Conservation (phyloP, 2,113 vertebrate species). For the Hystrix cristata region DNA sequence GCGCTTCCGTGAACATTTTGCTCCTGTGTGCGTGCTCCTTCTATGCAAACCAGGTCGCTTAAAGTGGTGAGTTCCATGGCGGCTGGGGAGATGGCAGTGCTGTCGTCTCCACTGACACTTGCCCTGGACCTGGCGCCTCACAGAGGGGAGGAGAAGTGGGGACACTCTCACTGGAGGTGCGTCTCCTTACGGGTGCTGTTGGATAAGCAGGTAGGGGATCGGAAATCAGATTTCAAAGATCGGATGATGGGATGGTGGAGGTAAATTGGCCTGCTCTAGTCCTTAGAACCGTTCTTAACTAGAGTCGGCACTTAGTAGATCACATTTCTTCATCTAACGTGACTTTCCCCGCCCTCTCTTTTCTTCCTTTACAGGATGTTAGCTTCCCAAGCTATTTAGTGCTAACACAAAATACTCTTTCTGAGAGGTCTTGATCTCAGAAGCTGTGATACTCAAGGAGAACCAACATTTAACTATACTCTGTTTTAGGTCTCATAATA, state of each 20-base stretch:
- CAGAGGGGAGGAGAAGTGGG: slow-evolving; percentile 60
- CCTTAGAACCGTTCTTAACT: slow-evolving; percentile 67
- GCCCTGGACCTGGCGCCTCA: slow-evolving; percentile 74
- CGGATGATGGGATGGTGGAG: slow-evolving; percentile 66
- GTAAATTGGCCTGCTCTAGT: slow-evolving; percentile 68
- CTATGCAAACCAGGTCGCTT: slow-evolving; percentile 83
- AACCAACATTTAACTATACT: not conserved
- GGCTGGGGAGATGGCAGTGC: slow-evolving; percentile 83
- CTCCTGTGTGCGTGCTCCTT: slow-evolving; percentile 80
- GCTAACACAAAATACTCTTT: not conserved
- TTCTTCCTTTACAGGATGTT: slow-evolving; percentile 28
- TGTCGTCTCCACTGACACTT: slow-evolving; percentile 82
- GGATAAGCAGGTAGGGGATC: slow-evolving; percentile 78
- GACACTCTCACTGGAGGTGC: slow-evolving; percentile 54
- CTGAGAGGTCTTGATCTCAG: not conserved
- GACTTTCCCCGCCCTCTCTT: not conserved
- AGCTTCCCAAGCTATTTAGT: slow-evolving; percentile 63
- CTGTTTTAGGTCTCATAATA: not conserved
- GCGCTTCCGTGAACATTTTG: slow-evolving; percentile 27
- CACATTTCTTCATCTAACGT: slow-evolving; percentile 33
- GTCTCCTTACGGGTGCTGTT: slow-evolving; percentile 63
- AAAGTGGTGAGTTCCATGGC: not conserved
- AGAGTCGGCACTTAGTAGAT: slow-evolving; percentile 58
- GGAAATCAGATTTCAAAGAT: slow-evolving; percentile 78
- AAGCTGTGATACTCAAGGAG: not conserved